Evolutionary conservation across 2,888 invertebrate species (phyloP), one percentile per base, ranked within the genome.

Genomic region (Octonoba sinensis): DNA sequence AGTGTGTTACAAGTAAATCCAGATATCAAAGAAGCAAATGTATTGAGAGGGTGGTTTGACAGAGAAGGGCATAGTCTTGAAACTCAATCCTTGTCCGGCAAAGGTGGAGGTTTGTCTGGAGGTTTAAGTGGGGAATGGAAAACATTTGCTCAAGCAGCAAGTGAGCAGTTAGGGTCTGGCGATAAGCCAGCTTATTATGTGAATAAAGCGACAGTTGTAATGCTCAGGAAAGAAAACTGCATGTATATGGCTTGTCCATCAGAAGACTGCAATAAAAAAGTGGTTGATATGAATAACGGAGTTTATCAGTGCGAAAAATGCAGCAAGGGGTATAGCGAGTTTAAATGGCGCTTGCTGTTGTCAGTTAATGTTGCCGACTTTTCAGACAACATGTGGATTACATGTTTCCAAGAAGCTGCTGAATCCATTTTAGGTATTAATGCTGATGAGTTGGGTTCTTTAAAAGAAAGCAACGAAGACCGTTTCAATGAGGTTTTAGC

Each of bases 241-340:
- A 89, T 96, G 72, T 99, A 99, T 89, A 94, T 94, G 89, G 94
- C 98, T 0, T 99, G 99, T 86, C 94, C 97, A 0, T 91, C 92
- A 67, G 92, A 93, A 1, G 92, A 92, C 70, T 99, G 99, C 89
- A 97, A 97, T 88, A 99, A 99, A 89, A 99, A 99, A 89, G 91
- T 98, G 0, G 90, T 96, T 12, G 97, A 98, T 88, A 92, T 93
- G 87, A 93, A 93, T 84, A 96, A 96, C 87, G 96, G 95, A 0
- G 91, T 93, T 87, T 99, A 92, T 89, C 91, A 96, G 71, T 99
- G 99, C 89, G 99, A 99, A 88, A 99, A 99, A 89, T 99, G 99
- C 88, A 92, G 93, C 87, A 91, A 92, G 73, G 95, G 95, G 85
- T 95, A 91, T 87, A 93, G 94, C 0, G 93, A 93, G 86, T 98